Percentiles rank a stretch among this genome's conserved stretches.
These are phyloP conservation scores for Podarcis cretensis DNA, from an alignment of 2,113 vertebrate species.

Conservation along the genomic window DNA sequence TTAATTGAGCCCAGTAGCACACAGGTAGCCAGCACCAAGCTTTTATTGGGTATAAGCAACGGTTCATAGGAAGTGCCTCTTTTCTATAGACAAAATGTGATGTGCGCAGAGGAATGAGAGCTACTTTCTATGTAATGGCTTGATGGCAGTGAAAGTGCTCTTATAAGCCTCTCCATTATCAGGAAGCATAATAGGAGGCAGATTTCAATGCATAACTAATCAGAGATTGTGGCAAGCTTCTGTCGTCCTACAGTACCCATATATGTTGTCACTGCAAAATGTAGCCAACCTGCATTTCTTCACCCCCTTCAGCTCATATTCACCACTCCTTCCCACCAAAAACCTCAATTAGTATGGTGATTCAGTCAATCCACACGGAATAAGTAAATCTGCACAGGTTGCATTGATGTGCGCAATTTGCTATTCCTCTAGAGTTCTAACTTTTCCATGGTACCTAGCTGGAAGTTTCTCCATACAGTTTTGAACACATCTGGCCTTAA, in stretches of 20 bases:
- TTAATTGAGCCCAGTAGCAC: no score
- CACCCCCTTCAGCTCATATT: neutral
- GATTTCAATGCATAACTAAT: neutral
- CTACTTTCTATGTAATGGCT: neutral
- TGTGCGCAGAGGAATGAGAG: neutral
- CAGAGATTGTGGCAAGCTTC: neutral
- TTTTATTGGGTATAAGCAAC: neutral
- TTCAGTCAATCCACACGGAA: neutral
- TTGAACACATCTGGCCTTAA: neutral
- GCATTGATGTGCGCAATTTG: neutral
- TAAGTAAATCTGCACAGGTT: neutral
- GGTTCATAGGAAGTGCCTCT: neutral
- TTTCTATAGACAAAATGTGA: neutral
- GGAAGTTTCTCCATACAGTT: neutral
- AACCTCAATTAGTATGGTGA: neutral
- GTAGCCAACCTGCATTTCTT: neutral
- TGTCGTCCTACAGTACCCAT: neutral
- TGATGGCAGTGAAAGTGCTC: neutral
- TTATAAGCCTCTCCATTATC: neutral
- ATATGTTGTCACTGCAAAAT: neutral
- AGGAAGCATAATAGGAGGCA: neutral
- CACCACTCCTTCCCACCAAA: neutral
- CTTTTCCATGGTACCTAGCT: neutral
- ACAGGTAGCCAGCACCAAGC: no score
- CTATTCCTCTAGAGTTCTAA: neutral